Evolutionary conservation across 2,797 vertebrate species (phyloP), one percentile per base, ranked within the genome.

Genomic region (Calcarius lapponicus): DNA sequence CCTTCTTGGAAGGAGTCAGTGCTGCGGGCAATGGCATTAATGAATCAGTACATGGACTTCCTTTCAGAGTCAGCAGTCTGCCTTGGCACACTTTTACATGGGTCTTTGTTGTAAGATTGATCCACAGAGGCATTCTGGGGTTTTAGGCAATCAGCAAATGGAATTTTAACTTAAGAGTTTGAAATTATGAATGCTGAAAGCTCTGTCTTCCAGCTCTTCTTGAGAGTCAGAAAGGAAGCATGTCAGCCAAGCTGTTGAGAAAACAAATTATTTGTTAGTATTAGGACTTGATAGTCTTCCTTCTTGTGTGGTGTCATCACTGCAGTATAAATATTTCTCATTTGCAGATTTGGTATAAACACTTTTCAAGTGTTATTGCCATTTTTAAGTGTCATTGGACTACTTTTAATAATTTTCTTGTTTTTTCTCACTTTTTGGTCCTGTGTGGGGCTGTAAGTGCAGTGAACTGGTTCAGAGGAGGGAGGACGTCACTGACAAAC

Each of bases 31-130:
- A 17, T 61, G 57, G 1, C 6, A 11, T 6, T 73, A 36, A 70
- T 90, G 40, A 69, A 25, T 75, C 79, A 24, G 34, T 50, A 32
- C n/a, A 4, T 90, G 76, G 58, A 42, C 62, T 53, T 86, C 40
- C 80, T 75, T 61, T 83, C 82, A 65, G 88, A 92, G 73, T 90
- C 92, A 84, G 73, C 70, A 61, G 31, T n/a, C 61, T 83, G 89
- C 72, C 42, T 74, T 74, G 65, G 82, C 73, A 50, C 0, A 0
- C 24, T 78, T 65, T 47, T 58, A 11, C 62, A 25, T 3, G 40
- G 73, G n/a, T 15, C 45, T 69, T 51, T 58, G 66, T 78, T 1
- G 0, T 54, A 42, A 51, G 48, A 58, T 54, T 91, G 65, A 80
- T 83, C 31, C 31, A 56, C 61, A 88, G 82, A 56, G 17, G 67